A percentile compares a stretch with the other conserved stretches of the same genome.
phyloP scores from a whole-genome alignment of 2,113 vertebrate species.

The Onychostruthus taczanowskii region DNA sequence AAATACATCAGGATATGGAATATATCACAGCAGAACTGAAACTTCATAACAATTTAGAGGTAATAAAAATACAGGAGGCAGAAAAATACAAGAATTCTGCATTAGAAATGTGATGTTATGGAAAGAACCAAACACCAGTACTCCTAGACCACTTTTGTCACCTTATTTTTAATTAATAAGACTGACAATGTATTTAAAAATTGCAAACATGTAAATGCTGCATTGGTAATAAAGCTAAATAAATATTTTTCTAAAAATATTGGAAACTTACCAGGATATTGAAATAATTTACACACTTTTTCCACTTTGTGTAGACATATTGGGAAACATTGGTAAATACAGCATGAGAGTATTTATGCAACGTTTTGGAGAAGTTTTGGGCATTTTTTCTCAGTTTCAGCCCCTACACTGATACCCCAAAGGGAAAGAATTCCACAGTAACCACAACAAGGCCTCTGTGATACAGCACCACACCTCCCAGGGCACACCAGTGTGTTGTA shows the following conservation, averaged over 20 bases:
- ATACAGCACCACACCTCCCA: neutral
- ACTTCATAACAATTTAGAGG: neutral
- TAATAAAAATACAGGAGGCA: neutral
- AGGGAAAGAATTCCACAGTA: neutral
- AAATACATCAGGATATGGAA: neutral
- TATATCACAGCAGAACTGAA: neutral
- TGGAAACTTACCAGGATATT: neutral
- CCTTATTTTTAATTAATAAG: neutral
- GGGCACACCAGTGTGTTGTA: neutral
- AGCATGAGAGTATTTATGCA: neutral
- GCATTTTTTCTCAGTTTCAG: neutral
- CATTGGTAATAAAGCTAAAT: neutral
- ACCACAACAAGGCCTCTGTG: neutral
- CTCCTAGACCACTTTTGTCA: neutral
- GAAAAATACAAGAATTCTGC: neutral
- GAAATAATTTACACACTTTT: neutral
- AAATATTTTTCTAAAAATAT: neutral
- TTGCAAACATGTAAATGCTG: neutral
- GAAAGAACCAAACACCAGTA: neutral
- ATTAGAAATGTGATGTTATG: neutral
- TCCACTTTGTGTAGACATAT: neutral
- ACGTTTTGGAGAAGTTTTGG: neutral
- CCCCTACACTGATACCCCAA: fast-evolving
- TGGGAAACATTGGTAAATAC: neutral
- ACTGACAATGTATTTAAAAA: neutral